A percentile compares a stretch with the other conserved stretches of the same genome.
phyloP scores from a whole-genome alignment of 2,797 vertebrate species.

The Sylvia borin region DNA sequence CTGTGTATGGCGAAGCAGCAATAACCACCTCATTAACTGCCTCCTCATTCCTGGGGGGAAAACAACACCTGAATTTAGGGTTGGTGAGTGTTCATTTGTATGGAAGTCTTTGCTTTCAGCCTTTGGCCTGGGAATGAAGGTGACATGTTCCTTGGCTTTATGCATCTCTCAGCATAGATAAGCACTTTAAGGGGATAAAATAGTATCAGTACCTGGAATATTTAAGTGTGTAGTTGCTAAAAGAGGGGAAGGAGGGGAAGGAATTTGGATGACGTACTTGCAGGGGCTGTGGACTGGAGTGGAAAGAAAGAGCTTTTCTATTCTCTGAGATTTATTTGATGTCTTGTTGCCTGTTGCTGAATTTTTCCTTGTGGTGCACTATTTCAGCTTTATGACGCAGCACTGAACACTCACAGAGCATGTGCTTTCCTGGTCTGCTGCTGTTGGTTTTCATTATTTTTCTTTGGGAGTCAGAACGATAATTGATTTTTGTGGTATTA shows the following conservation, averaged over 20 bases:
- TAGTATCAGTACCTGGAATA: not conserved
- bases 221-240: not conserved
- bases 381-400: slow-evolving; percentile 19
- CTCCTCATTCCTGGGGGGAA: not conserved
- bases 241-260: not conserved
- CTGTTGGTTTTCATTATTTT: not conserved
- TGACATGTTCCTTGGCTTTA: not conserved
- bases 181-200: not conserved
- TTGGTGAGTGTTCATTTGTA: not conserved
- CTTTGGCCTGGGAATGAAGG: not conserved
- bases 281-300: not conserved
- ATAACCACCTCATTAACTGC: not conserved
- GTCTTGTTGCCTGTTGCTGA: not conserved
- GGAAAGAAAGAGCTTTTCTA: not conserved
- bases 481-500: not conserved
- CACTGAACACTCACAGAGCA: not conserved
- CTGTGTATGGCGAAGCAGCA: not conserved
- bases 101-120: not conserved
- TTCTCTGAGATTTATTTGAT: not conserved
- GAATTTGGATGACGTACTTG: slow-evolving; percentile 1
- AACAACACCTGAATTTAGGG: not conserved
- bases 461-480: not conserved
- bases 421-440: not conserved
- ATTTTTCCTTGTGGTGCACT: slow-evolving; percentile 9
- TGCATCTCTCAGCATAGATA: not conserved